Evolutionary conservation across 2,113 vertebrate species (phyloP), one percentile per base, ranked within the genome.

Genomic region (Phrynocephalus versicolor): DNA sequence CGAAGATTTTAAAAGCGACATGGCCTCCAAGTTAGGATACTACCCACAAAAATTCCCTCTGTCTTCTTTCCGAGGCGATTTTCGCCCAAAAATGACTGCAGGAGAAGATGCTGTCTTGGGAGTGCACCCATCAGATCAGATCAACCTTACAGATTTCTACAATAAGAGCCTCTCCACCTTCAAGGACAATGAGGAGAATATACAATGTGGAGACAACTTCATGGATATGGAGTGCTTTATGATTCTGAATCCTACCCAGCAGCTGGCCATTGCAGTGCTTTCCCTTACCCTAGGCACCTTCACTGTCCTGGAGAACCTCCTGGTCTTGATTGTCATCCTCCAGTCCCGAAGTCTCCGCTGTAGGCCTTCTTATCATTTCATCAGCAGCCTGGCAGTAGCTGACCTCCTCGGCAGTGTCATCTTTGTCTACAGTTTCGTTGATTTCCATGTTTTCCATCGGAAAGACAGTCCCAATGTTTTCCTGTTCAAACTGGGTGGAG

Each of bases 181-280:
- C 91, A 97, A 96, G 91, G 98, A 98, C 64, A 98, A 97, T 78
- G 97, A 97, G 2, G 96, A 97, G 60, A 98, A 92, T 70, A 96
- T 99, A 89, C 98, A 99, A 81, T 99, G 99, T 25, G 98, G 98
- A 35, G 98, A 99, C 96, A 99, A 99, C 96, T 99, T 99, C 86
- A 99, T 99, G 99, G 98, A 99, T 97, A 99, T 99, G 98, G 99
- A 99, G 91, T 99, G 99, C 89, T 99, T 99, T 94, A 99, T 99
- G 99, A 99, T 99, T 88, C 95, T 99, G 94, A 99, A 98, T 33
- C 98, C 98, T 79, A 98, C 98, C 92, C 98, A 99, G 95, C 99
- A 99, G 96, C 92, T 99, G 92, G 99, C 98, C 33, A 97, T 99
- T 0, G 98, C 98, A 0, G 97, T 99, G 77, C 93, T 99, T 91